Evolutionary conservation across 1,140 invertebrate genomes (phyloP).

Genomic region (Goniozus legneri): DNA sequence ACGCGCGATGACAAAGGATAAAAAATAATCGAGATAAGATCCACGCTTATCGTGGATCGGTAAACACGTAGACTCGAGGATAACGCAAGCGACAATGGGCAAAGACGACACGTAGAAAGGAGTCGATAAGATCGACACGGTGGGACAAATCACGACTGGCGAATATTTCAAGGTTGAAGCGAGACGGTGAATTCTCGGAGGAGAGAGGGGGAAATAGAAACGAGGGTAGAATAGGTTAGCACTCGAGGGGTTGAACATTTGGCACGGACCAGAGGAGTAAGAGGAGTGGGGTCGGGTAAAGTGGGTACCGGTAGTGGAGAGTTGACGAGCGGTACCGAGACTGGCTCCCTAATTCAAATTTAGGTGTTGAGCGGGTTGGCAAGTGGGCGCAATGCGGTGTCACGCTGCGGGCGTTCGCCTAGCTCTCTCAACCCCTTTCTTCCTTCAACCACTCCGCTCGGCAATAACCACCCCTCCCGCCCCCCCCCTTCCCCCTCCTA

Average conservation of each 20-base stretch:
- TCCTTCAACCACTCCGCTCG: slow-evolving; percentile 16
- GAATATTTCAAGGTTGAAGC: too few species aligned
- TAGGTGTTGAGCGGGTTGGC: slow-evolving; percentile 47
- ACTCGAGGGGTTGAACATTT: too few species aligned
- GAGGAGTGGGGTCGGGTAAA: slow-evolving; percentile 1
- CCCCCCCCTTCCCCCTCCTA: slow-evolving; percentile 8
- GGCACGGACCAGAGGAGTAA: slow-evolving; percentile 1
- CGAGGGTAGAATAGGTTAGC: slow-evolving; percentile 6
- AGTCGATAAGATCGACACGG: too few species aligned
- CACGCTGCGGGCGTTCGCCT: slow-evolving; percentile 44
- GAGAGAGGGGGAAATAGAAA: slow-evolving; percentile 9
- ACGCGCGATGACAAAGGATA: too few species aligned
- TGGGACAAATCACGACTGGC: too few species aligned
- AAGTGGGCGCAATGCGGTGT: slow-evolving; percentile 51
- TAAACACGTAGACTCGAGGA: too few species aligned
- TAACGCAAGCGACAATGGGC: too few species aligned
- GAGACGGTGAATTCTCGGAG: slow-evolving; percentile 15
- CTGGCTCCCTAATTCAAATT: slow-evolving; percentile 46
- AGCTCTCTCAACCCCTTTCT: too few species aligned
- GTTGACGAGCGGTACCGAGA: slow-evolving; percentile 36
- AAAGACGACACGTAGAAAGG: too few species aligned
- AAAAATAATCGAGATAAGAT: too few species aligned
- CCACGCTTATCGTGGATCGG: too few species aligned
- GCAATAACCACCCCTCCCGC: slow-evolving; percentile 11
- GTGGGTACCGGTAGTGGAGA: slow-evolving; percentile 14